Conservation (phyloP, 2,888 invertebrate genomes). For the Baronia brevicornis region DNA sequence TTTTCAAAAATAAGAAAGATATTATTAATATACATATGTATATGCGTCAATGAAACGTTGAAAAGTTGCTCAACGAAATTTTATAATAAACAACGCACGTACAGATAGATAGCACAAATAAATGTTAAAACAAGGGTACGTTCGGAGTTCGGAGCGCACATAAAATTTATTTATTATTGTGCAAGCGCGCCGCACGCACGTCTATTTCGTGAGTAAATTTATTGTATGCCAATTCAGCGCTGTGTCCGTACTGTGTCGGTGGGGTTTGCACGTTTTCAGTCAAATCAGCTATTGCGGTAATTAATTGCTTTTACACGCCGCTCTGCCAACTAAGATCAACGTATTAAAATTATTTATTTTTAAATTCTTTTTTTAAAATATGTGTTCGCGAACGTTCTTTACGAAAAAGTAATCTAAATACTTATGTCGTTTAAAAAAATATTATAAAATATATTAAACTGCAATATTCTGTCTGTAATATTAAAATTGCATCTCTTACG, state of each 20-base stretch:
- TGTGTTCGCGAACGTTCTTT: too few relatives aligned
- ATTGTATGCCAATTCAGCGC: constrained; percentile 59
- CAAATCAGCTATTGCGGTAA: constrained; percentile 21
- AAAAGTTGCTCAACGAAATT: too few relatives aligned
- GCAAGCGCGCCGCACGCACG: constrained; percentile 54
- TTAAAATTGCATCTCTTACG: too few relatives aligned
- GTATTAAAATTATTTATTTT: constrained; percentile 6
- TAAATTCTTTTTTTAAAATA: too few relatives aligned
- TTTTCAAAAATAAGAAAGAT: too few relatives aligned
- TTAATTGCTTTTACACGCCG: constrained; percentile 10
- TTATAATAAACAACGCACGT: constrained; percentile 25
- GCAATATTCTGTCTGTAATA: too few relatives aligned
- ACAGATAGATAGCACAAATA: constrained; percentile 31
- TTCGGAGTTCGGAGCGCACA: constrained; percentile 31
- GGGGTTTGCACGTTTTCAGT: constrained; percentile 34
- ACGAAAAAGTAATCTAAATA: too few relatives aligned
- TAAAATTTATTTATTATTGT: constrained; percentile 64
- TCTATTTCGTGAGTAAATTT: constrained; percentile 62
- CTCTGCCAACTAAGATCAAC: constrained; percentile 6
- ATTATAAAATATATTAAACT: too few relatives aligned
- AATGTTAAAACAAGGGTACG: constrained; percentile 42
- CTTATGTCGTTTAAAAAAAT: too few relatives aligned
- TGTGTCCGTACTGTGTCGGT: constrained; percentile 42
- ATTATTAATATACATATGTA: too few relatives aligned
- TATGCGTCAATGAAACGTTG: too few relatives aligned